Conservation (phyloP, 2,888 invertebrate genomes). For the Diaperis boleti region DNA sequence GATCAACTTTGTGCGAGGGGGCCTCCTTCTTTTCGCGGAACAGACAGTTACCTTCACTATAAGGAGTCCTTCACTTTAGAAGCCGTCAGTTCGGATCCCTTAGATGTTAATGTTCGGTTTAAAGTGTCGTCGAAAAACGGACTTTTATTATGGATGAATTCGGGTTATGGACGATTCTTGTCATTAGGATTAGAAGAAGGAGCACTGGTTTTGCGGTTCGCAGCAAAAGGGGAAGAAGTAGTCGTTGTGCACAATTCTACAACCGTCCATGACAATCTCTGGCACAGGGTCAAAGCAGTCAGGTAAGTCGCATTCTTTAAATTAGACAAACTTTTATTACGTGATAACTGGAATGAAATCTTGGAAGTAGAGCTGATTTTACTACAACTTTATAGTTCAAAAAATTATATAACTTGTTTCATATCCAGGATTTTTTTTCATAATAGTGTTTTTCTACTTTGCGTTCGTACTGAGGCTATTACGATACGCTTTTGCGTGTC, state of each 20-base stretch:
- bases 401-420: too few relatives aligned
- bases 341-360: too few relatives aligned
- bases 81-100: slow-evolving; percentile 84
- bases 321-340: slow-evolving; percentile 22
- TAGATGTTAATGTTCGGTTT: slow-evolving; percentile 91
- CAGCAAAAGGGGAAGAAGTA: slow-evolving; percentile 89
- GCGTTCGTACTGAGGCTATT: too few relatives aligned
- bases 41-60: slow-evolving; percentile 88
- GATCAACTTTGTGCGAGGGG: slow-evolving; percentile 68
- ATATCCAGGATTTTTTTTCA: too few relatives aligned
- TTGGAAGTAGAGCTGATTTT: slow-evolving; percentile 24
- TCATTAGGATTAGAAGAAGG: slow-evolving; percentile 87
- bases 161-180: slow-evolving; percentile 81
- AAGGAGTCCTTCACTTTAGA: slow-evolving; percentile 89
- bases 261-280: slow-evolving; percentile 89
- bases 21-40: slow-evolving; percentile 84
- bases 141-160: slow-evolving; percentile 88
- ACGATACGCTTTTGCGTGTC: too few relatives aligned
- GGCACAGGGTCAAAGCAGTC: slow-evolving; percentile 82
- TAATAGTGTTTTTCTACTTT: too few relatives aligned
- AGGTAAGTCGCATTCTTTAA: slow-evolving; percentile 68
- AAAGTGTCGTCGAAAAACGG: slow-evolving; percentile 79
- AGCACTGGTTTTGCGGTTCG: slow-evolving; percentile 81
- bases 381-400: too few relatives aligned
- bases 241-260: slow-evolving; percentile 87